Conservation (phyloP, 2,888 invertebrate genomes). For the Asteroscopus sphinx region DNA sequence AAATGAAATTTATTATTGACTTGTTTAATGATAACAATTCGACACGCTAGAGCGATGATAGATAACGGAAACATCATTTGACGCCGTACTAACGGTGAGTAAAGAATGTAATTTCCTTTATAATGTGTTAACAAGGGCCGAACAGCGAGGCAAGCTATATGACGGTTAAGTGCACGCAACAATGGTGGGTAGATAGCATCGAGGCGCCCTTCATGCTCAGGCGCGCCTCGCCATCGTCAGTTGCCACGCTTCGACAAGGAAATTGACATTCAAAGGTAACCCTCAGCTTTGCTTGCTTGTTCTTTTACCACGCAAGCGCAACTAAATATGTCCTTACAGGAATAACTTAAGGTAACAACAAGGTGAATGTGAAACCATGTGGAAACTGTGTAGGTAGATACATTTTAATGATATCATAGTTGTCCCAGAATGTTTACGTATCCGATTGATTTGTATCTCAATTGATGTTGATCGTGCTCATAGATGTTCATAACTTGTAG, state of each 20-base stretch:
- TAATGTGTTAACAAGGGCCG: constrained; percentile 88
- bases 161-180: constrained; percentile 88
- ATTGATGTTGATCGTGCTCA: constrained; percentile 9
- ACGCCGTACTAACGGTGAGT: constrained; percentile 77
- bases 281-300: constrained; percentile 23
- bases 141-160: constrained; percentile 77
- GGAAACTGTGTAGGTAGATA: constrained; percentile 18
- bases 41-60: constrained; percentile 82
- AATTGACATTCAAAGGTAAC: constrained; percentile 56
- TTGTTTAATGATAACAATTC: constrained; percentile 81
- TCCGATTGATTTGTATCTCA: constrained; percentile 12
- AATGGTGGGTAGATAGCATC: constrained; percentile 86
- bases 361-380: constrained; percentile 8
- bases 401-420: constrained; percentile 4
- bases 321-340: constrained; percentile 26
- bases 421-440: background rate
- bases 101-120: constrained; percentile 89
- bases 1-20: constrained; percentile 71
- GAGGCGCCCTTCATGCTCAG: constrained; percentile 71
- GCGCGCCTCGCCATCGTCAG: constrained; percentile 51
- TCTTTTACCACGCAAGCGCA: constrained; percentile 28
- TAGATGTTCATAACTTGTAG: constrained; percentile 3
- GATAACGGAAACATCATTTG: constrained; percentile 84
- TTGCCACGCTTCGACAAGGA: constrained; percentile 68
- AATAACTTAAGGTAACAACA: constrained; percentile 20